phyloP scores from a whole-genome alignment of 2,888 invertebrate genomes.

The Rhagophthalmus giganteus region DNA sequence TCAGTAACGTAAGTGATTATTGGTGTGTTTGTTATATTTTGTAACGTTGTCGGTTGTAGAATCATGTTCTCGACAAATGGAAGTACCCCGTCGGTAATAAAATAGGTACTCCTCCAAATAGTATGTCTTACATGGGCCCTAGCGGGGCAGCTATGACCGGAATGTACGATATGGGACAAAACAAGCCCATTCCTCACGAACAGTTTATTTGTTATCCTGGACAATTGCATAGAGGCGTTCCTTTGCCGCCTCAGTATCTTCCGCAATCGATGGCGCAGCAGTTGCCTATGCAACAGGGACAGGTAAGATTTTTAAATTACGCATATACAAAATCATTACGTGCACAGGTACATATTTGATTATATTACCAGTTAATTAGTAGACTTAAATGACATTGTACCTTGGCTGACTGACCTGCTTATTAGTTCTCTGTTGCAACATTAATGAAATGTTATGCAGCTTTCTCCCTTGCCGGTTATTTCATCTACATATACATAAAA shows the following conservation, averaged over 20 bases:
- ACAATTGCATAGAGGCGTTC: slow-evolving; percentile 59
- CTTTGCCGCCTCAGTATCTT: slow-evolving; percentile 53
- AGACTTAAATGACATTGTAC: slow-evolving; percentile 35
- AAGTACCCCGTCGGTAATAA: slow-evolving; percentile 70
- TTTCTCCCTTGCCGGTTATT: slow-evolving; percentile 16
- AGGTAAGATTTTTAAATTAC: slow-evolving; percentile 38
- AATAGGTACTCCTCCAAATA: slow-evolving; percentile 58
- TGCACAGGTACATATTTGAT: too few relatives aligned
- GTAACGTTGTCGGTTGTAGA: too few relatives aligned
- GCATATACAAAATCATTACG: too few relatives aligned
- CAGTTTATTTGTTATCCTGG: slow-evolving; percentile 67
- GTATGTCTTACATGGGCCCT: slow-evolving; percentile 56
- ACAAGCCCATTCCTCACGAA: slow-evolving; percentile 56
- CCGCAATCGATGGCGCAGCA: slow-evolving; percentile 51
- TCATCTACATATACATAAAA: slow-evolving; percentile 10
- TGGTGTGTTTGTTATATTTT: too few relatives aligned
- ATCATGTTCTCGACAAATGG: slow-evolving; percentile 86
- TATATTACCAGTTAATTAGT: too few relatives aligned
- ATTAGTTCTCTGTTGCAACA: slow-evolving; percentile 20
- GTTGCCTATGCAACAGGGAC: slow-evolving; percentile 46
- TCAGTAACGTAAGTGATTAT: slow-evolving; percentile 59
- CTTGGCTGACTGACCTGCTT: slow-evolving; percentile 44
- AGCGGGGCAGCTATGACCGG: slow-evolving; percentile 60
- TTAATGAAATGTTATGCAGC: slow-evolving; percentile 18
- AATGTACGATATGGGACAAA: slow-evolving; percentile 62